Percentiles rank a stretch among this genome's conserved stretches.
These are phyloP conservation scores for Tauraco hartlaubi DNA, from an alignment of 2,797 vertebrate species.

Conservation along the genomic window DNA sequence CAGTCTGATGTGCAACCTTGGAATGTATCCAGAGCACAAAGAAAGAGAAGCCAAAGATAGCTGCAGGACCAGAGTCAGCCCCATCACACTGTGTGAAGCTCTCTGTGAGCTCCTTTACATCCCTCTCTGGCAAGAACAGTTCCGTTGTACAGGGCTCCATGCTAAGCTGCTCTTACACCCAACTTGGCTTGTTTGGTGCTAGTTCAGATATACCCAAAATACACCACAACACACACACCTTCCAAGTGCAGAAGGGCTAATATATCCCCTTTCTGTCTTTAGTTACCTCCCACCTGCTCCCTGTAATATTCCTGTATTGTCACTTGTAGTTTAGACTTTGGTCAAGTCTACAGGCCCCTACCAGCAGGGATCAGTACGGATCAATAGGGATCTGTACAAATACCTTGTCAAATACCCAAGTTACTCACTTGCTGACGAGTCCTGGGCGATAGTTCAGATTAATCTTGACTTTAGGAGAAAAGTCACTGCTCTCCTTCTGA, in stretches of 20 bases:
- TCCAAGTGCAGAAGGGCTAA: neutral
- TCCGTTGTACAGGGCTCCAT: neutral
- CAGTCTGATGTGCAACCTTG: slow-evolving; percentile 44
- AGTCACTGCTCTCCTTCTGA: slow-evolving; percentile 73
- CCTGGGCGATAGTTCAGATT: slow-evolving; percentile 67
- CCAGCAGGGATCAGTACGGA: neutral
- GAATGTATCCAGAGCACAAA: neutral
- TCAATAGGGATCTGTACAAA: too few species aligned
- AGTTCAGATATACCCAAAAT: neutral
- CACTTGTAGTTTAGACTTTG: neutral
- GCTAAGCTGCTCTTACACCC: neutral
- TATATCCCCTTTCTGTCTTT: neutral
- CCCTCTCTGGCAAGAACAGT: neutral
- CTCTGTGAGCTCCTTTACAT: neutral
- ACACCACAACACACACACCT: neutral
- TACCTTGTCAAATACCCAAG: neutral
- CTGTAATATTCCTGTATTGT: neutral
- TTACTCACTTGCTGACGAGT: slow-evolving; percentile 69
- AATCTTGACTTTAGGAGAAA: slow-evolving; percentile 69
- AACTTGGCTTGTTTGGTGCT: neutral
- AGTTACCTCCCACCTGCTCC: neutral
- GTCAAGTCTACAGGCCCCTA: neutral
- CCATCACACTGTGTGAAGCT: neutral
- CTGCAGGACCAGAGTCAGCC: neutral
- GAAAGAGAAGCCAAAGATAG: slow-evolving; percentile 33